Evolutionary conservation across 23 tunicate species (phyloP).

Genomic region (Diplosoma virens): DNA sequence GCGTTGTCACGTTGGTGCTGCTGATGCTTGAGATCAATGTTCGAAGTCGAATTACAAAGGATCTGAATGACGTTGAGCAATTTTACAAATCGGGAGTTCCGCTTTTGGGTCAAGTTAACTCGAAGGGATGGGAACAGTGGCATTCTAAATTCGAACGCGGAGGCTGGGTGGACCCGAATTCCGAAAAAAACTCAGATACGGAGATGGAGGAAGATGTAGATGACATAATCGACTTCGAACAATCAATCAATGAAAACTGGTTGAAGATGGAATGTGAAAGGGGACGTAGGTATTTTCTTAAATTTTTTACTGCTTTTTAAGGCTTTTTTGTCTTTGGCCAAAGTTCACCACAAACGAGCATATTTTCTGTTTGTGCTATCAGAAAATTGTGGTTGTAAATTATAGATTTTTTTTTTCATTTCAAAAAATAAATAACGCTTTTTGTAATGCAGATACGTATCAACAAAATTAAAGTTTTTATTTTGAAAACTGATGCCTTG

Average conservation of each 20-base stretch:
- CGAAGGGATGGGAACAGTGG: conserved; percentile 63
- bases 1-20: conserved; percentile 10
- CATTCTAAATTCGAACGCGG: conserved; percentile 44
- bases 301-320: background rate
- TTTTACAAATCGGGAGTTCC: conserved; percentile 56
- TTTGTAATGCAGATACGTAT: too few relatives aligned
- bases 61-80: conserved; percentile 25
- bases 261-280: conserved; percentile 34
- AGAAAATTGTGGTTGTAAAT: too few relatives aligned
- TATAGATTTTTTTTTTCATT: too few relatives aligned
- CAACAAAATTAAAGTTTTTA: too few relatives aligned
- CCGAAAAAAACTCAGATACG: background rate
- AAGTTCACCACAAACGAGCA: too few relatives aligned
- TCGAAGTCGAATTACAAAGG: background rate
- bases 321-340: too few relatives aligned
- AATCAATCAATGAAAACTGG: conserved; percentile 47
- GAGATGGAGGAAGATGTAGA: conserved; percentile 58
- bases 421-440: too few relatives aligned
- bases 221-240: conserved; percentile 56
- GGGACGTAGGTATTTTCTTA: conserved; percentile 13
- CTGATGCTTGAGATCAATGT: conserved; percentile 67
- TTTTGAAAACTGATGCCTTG: too few relatives aligned
- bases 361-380: too few relatives aligned
- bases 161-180: conserved; percentile 51
- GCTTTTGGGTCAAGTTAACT: conserved; percentile 45